Evolutionary conservation across 92 coral and sea anemone genomes (phyloP).

Genomic region (Epizoanthus scotinus): DNA sequence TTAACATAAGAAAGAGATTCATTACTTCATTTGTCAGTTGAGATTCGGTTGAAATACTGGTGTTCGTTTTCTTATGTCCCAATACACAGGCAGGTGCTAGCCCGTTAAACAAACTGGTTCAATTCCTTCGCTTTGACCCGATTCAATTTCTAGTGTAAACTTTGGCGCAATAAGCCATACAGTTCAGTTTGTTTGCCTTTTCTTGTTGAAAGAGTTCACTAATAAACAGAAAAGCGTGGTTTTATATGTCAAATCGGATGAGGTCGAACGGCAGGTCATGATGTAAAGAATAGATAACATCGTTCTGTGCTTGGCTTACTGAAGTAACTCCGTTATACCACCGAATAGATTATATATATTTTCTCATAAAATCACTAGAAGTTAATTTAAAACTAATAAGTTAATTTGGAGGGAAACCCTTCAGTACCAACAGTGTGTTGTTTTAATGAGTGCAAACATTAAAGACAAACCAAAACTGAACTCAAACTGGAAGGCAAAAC

Average conservation of each 20-base stretch:
- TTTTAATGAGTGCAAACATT: not conserved
- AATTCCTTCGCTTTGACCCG: not conserved
- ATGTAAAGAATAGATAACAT: not conserved
- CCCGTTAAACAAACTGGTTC: slow-evolving; percentile 5
- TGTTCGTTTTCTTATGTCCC: not conserved
- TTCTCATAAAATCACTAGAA: not conserved
- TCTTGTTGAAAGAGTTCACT: too few relatives aligned
- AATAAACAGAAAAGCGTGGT: too few relatives aligned
- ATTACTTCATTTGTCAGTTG: slow-evolving; percentile 7
- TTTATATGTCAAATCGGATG: not conserved
- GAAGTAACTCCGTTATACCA: not conserved
- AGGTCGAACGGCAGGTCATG: not conserved
- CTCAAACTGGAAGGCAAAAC: not conserved
- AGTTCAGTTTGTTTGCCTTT: too few relatives aligned
- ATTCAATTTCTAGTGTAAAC: too few relatives aligned
- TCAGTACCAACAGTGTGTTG: not conserved
- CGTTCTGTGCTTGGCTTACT: not conserved
- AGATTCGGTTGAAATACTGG: slow-evolving; percentile 25
- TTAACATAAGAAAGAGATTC: slow-evolving; percentile 3
- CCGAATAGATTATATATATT: not conserved
- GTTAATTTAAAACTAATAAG: too few relatives aligned
- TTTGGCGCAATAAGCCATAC: too few relatives aligned
- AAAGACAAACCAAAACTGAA: not conserved
- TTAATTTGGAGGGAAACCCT: not conserved
- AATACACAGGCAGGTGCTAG: slow-evolving; percentile 8